phyloP scores from a whole-genome alignment of 2,113 vertebrate species.

The Ictidomys tridecemlineatus region DNA sequence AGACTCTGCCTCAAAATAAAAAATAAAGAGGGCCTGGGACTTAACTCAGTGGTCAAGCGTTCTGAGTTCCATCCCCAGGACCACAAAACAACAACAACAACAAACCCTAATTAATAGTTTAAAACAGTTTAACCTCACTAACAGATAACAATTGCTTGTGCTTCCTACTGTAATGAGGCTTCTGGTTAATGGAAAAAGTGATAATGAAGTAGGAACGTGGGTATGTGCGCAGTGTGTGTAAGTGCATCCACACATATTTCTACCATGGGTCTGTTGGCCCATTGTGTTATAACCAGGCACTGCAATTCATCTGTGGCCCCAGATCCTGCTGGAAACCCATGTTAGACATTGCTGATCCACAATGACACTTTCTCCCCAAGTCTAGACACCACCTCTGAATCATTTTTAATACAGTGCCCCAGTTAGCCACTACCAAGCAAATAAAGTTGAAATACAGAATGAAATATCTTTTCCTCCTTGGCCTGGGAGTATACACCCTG shows the following conservation, averaged over 20 bases:
- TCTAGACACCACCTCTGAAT: not conserved
- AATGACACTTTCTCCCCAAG: not conserved
- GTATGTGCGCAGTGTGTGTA: rapidly evolving
- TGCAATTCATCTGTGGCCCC: not conserved
- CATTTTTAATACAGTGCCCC: not conserved
- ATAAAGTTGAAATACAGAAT: not conserved
- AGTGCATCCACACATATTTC: not conserved
- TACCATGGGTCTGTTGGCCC: not conserved
- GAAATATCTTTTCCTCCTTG: not conserved
- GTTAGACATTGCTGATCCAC: not conserved
- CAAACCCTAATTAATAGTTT: not conserved
- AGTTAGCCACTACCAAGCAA: not conserved
- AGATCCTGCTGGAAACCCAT: not conserved
- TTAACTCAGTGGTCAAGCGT: too few species aligned
- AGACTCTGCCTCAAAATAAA: too few species aligned
- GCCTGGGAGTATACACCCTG: not conserved
- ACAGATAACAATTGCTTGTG: not conserved
- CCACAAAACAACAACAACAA: not conserved
- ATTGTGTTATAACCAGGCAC: not conserved
- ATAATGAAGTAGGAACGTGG: not conserved
- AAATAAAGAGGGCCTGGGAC: too few species aligned
- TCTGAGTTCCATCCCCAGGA: too few species aligned
- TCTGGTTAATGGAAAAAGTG: not conserved
- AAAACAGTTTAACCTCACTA: conserved; percentile 44
- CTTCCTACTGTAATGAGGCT: not conserved